Evolutionary conservation across 2,113 vertebrate species (phyloP).

Genomic region (Odontophorus gujanensis): DNA sequence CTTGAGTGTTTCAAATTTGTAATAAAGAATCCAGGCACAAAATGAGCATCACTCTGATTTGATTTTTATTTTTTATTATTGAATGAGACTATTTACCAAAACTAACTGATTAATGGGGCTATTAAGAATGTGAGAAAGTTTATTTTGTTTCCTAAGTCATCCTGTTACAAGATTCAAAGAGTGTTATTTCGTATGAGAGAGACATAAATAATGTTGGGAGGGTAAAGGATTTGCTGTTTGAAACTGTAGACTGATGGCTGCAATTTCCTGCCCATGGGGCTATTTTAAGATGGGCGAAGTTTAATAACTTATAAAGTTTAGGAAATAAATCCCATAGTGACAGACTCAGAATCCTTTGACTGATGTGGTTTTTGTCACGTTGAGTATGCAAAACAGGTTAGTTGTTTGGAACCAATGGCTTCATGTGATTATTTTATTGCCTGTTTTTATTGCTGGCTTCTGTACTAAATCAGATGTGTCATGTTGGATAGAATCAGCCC

Average conservation of each 20-base stretch:
- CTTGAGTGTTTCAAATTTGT: not conserved
- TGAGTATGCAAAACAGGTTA: not conserved
- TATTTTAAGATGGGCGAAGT: conserved; percentile 2
- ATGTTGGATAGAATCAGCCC: not conserved
- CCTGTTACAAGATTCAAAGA: not conserved
- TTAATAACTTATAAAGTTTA: not conserved
- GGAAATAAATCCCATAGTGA: not conserved
- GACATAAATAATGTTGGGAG: not conserved
- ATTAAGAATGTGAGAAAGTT: conserved; percentile 11
- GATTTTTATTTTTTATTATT: not conserved
- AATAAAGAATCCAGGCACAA: not conserved
- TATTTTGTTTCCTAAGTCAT: conserved; percentile 17
- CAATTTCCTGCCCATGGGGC: not conserved
- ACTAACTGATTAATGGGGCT: not conserved
- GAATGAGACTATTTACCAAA: not conserved
- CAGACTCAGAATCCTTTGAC: not conserved
- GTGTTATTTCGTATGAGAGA: not conserved
- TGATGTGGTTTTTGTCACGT: not conserved
- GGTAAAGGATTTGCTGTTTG: not conserved
- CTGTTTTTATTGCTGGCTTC: not conserved
- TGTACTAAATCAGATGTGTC: not conserved
- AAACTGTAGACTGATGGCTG: not conserved
- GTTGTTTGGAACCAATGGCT: not conserved
- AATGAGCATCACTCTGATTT: not conserved
- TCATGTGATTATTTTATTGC: not conserved